Evolutionary conservation across 2,888 invertebrate species (phyloP).

Genomic region (Tipula vernalis): DNA sequence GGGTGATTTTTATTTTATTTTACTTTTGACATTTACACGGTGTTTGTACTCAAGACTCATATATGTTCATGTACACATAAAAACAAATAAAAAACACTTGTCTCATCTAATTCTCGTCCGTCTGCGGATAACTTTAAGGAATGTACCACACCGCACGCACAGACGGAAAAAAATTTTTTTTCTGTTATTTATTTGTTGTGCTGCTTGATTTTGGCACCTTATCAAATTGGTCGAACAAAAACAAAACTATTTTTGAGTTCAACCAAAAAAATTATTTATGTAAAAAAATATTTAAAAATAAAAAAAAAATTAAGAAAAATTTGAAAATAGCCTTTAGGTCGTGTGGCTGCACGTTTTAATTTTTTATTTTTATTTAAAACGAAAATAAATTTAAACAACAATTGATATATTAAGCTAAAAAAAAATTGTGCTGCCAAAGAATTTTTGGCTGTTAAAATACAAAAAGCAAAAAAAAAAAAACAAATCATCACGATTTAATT

Average conservation of each 20-base stretch:
- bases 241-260: not conserved
- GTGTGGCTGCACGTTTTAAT: not conserved
- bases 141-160: not conserved
- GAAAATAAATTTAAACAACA: not conserved
- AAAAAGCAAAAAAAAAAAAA: not conserved
- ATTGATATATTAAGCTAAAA: not conserved
- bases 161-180: not conserved
- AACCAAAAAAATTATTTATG: not conserved
- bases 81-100: not conserved
- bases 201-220: not conserved
- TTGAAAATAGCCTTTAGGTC: slow-evolving; percentile 4
- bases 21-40: not conserved
- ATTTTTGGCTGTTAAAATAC: not conserved
- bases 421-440: not conserved
- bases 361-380: not conserved
- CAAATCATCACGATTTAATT: not conserved
- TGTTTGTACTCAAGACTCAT: not conserved
- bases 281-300: not conserved
- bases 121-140: not conserved
- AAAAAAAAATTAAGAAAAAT: not conserved
- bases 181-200: not conserved
- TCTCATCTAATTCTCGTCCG: not conserved
- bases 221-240: not conserved
- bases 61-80: not conserved
- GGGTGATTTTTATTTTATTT: not conserved